phyloP scores from a whole-genome alignment of 1,140 invertebrate genomes.

The Brachionus koreanus region DNA sequence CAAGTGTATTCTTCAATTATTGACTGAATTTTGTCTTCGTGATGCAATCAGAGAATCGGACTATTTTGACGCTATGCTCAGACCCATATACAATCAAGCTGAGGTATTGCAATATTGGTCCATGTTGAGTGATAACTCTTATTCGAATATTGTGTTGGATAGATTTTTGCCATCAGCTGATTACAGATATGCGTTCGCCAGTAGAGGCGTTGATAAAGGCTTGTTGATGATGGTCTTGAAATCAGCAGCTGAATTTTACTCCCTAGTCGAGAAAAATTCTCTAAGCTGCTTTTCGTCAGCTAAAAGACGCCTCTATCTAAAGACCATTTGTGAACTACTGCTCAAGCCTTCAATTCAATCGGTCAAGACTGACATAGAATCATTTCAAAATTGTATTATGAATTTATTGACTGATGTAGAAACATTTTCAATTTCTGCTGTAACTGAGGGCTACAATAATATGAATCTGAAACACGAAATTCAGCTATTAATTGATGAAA shows the following conservation, averaged over 20 bases:
- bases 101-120: slow-evolving; percentile 36
- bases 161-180: slow-evolving; percentile 22
- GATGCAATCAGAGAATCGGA: slow-evolving; percentile 29
- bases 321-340: not conserved
- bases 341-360: slow-evolving; percentile 1
- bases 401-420: slow-evolving; percentile 41
- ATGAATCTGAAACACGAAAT: slow-evolving; percentile 22
- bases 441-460: not conserved
- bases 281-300: slow-evolving; percentile 40
- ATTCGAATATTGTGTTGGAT: slow-evolving; percentile 1
- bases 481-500: slow-evolving; percentile 23
- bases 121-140: slow-evolving; percentile 31
- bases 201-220: not conserved
- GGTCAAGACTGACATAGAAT: slow-evolving; percentile 29
- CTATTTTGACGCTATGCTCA: not conserved
- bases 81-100: slow-evolving; percentile 38
- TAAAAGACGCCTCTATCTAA: not conserved
- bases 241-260: slow-evolving; percentile 42
- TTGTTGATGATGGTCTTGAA: slow-evolving; percentile 23
- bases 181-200: slow-evolving; percentile 20
- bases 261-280: slow-evolving; percentile 10
- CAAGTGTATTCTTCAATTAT: not conserved
- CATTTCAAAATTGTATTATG: slow-evolving; percentile 42
- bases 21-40: slow-evolving; percentile 37
- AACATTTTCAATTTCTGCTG: slow-evolving; percentile 38